A percentile compares a stretch with the other conserved stretches of the same genome.
Conservation (phyloP, 2,888 invertebrate species). For the Allophyes oxyacanthae region DNA sequence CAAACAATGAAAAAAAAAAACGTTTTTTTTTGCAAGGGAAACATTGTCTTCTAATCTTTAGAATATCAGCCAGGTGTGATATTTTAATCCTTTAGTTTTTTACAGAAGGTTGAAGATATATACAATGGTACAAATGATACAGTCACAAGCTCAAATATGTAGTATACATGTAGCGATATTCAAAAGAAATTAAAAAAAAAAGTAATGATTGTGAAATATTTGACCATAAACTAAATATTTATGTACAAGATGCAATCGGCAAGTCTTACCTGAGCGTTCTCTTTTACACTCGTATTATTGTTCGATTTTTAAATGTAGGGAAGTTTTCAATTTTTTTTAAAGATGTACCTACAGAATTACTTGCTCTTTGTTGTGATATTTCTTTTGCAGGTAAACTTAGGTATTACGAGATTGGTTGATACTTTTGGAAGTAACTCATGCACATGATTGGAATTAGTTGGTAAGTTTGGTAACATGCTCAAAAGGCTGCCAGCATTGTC, state of each 20-base stretch:
- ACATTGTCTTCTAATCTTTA: slow-evolving; percentile 26
- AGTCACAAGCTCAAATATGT: too few relatives aligned
- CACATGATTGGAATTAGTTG: background rate
- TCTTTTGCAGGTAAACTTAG: background rate
- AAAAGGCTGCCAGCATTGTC: too few relatives aligned
- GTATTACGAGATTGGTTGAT: background rate
- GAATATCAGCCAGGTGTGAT: slow-evolving; percentile 22
- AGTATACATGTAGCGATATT: too few relatives aligned
- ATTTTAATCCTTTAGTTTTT: slow-evolving; percentile 29
- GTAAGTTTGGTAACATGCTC: too few relatives aligned
- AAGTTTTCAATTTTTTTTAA: slow-evolving; percentile 12
- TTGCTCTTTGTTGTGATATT: slow-evolving; percentile 12
- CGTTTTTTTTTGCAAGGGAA: slow-evolving; percentile 11
- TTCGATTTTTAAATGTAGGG: background rate
- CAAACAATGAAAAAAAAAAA: slow-evolving; percentile 8
- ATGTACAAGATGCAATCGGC: slow-evolving; percentile 38
- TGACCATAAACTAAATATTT: too few relatives aligned
- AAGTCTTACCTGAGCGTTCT: slow-evolving; percentile 11
- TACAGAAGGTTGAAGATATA: too few relatives aligned
- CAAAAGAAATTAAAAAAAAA: too few relatives aligned
- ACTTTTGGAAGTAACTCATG: background rate
- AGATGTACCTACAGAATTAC: background rate
- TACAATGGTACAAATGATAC: slow-evolving; percentile 14
- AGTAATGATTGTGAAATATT: too few relatives aligned
- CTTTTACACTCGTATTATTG: slow-evolving; percentile 16